Percentiles rank a stretch among this genome's conserved stretches.
These are phyloP conservation scores for Onchidella celtica DNA, from an alignment of 2,888 invertebrate species.

Conservation along the genomic window DNA sequence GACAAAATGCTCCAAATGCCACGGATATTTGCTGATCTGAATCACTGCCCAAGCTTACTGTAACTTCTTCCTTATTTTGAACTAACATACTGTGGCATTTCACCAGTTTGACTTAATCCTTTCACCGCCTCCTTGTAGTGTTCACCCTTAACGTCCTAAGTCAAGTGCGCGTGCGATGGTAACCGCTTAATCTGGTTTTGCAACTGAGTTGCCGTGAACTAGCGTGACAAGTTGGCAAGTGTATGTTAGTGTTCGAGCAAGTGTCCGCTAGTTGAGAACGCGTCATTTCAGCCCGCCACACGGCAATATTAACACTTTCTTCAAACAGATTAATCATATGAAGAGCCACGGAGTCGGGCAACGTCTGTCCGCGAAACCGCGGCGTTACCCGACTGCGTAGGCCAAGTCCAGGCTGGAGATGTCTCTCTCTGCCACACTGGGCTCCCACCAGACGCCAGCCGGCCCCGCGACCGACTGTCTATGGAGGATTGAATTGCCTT, in stretches of 20 bases:
- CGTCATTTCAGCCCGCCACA: background rate
- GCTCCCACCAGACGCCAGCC: background rate
- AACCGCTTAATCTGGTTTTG: constrained; percentile 18
- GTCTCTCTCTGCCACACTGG: background rate
- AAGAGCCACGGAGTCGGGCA: background rate
- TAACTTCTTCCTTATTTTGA: background rate
- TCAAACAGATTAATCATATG: constrained; percentile 22
- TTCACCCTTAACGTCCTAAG: background rate
- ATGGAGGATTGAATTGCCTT: background rate
- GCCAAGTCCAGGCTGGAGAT: background rate
- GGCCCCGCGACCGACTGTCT: background rate
- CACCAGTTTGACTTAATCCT: constrained; percentile 1
- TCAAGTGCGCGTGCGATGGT: constrained; percentile 14
- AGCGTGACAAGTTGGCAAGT: constrained; percentile 29
- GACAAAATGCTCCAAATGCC: too few relatives aligned
- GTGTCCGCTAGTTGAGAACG: background rate
- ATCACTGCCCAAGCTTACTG: too few relatives aligned
- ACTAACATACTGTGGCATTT: constrained; percentile 13
- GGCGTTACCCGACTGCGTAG: background rate
- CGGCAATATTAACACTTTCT: constrained; percentile 12
- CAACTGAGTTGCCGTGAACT: constrained; percentile 15
- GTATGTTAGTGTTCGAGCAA: constrained; percentile 27
- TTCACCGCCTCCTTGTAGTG: background rate
- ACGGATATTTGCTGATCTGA: too few relatives aligned
- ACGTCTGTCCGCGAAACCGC: background rate